Conservation (phyloP, 2,113 vertebrate genomes). For the Ceyx melanurus region DNA sequence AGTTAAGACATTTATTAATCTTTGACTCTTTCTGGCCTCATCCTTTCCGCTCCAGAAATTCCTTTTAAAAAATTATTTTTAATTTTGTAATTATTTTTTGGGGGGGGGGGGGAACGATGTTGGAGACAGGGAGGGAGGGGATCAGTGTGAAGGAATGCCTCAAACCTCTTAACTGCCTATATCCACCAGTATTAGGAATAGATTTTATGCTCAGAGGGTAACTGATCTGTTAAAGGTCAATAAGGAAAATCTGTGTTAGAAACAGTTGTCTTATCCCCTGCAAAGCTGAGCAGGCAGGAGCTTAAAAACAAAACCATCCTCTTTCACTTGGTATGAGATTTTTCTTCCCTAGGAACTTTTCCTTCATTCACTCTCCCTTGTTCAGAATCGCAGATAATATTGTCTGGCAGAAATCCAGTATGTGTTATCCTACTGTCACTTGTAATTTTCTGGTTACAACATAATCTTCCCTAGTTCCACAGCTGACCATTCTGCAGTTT, state of each 20-base stretch:
- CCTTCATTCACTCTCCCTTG: slow-evolving; percentile 1
- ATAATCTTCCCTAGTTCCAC: slow-evolving; percentile 27
- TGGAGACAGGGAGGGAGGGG: accelerated
- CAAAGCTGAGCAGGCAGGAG: not conserved
- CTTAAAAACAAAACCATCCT: slow-evolving; percentile 23
- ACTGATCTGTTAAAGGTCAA: not conserved
- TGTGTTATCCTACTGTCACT: slow-evolving; percentile 36
- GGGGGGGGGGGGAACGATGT: no score
- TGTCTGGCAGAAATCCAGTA: slow-evolving; percentile 44
- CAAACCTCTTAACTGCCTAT: not conserved
- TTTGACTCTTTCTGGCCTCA: not conserved
- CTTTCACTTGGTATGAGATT: not conserved
- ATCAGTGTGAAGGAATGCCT: not conserved
- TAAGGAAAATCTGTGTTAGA: not conserved
- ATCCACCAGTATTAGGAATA: not conserved
- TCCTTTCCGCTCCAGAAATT: not conserved
- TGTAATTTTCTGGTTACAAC: slow-evolving; percentile 39
- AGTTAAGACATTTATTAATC: not conserved
- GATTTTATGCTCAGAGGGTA: not conserved
- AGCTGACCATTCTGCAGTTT: not conserved
- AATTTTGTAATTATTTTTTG: not conserved
- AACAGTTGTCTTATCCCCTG: not conserved
- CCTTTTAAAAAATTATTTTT: no score
- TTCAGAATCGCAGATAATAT: slow-evolving; percentile 38
- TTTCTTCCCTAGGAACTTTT: slow-evolving; percentile 37